Evolutionary conservation across 2,113 vertebrate genomes (phyloP).

Genomic region (Nycticebus coucang): DNA sequence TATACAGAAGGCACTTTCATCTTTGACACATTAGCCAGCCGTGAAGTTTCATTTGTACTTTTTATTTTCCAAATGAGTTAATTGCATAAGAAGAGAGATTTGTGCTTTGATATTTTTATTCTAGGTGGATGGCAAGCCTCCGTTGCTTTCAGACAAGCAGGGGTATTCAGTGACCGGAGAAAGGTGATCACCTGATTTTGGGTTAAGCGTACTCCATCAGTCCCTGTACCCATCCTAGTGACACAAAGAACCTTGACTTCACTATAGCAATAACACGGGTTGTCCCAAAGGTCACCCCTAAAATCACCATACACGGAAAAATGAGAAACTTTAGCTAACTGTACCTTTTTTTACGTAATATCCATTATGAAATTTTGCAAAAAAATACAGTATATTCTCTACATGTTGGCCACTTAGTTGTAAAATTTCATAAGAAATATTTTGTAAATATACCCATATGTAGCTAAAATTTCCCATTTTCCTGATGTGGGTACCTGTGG

Average conservation of each 20-base stretch:
- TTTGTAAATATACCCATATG: too few species aligned
- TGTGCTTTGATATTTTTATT: constrained; percentile 41
- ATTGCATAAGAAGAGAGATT: constrained; percentile 41
- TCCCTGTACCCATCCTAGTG: neutral
- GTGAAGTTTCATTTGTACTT: constrained; percentile 10
- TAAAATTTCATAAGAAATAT: too few species aligned
- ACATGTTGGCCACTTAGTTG: too few species aligned
- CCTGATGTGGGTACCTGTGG: too few species aligned
- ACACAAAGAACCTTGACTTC: neutral
- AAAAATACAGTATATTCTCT: too few species aligned
- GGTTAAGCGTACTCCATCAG: too few species aligned
- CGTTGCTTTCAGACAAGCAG: neutral
- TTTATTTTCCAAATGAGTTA: constrained; percentile 51
- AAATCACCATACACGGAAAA: too few species aligned
- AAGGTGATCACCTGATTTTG: neutral
- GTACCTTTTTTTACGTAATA: too few species aligned
- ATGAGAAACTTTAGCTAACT: too few species aligned
- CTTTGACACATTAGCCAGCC: constrained; percentile 8
- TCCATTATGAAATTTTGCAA: too few species aligned
- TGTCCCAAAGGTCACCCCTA: too few species aligned
- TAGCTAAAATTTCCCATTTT: too few species aligned
- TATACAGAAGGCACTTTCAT: neutral
- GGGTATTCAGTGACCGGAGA: neutral
- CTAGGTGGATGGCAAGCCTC: neutral
- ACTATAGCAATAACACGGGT: neutral